These are phyloP conservation scores for Hetaerina titia DNA, from an alignment of 2,888 invertebrate genomes.

Conservation along the genomic window DNA sequence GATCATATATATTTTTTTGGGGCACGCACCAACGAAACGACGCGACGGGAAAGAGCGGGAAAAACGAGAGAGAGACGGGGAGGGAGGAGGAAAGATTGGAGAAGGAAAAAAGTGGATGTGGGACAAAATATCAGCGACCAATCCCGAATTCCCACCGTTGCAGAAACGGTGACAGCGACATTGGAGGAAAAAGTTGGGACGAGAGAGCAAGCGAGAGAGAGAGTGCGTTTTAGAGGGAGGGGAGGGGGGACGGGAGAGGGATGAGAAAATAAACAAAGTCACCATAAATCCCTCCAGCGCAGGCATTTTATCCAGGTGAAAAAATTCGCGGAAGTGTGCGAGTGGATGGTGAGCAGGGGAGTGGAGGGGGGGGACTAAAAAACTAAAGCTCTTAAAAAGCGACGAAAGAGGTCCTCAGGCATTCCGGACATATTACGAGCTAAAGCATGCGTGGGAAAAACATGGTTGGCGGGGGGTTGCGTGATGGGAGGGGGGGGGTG, in stretches of 20 bases:
- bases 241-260: not conserved
- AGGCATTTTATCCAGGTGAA: constrained; percentile 62
- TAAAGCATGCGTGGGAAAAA: constrained; percentile 17
- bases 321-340: constrained; percentile 30
- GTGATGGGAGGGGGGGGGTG: too few relatives aligned
- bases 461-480: not conserved
- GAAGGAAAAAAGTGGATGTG: not conserved
- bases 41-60: not conserved
- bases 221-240: not conserved
- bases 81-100: constrained; percentile 45
- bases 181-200: constrained; percentile 58
- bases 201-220: constrained; percentile 37
- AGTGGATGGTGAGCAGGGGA: not conserved
- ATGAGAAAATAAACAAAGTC: constrained; percentile 22
- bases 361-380: not conserved
- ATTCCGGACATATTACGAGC: constrained; percentile 47
- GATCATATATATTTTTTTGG: not conserved
- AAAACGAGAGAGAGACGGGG: constrained; percentile 22
- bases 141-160: too few relatives aligned
- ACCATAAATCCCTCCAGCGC: constrained; percentile 49
- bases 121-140: too few relatives aligned
- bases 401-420: constrained; percentile 31
- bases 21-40: not conserved
- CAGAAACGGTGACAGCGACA: too few relatives aligned
- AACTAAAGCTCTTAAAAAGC: not conserved